A percentile compares a stretch with the other conserved stretches of the same genome.
These are phyloP conservation scores for Pogoniulus pusillus DNA, from an alignment of 2,797 vertebrate genomes.

Conservation along the genomic window DNA sequence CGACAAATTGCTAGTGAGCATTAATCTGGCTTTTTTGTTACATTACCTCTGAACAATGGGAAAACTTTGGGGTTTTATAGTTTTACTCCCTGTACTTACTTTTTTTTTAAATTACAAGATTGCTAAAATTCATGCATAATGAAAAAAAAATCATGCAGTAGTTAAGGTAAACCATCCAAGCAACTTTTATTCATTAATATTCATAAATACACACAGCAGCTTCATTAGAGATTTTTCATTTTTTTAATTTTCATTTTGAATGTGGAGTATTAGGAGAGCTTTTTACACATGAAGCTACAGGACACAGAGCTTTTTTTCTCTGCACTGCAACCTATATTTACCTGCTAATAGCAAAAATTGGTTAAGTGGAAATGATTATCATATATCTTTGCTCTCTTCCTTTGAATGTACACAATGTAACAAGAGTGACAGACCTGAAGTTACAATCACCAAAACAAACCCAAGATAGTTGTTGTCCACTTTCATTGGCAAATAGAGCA, in stretches of 20 bases:
- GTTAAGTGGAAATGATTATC: slow-evolving; percentile 97
- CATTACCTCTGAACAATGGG: slow-evolving; percentile 83
- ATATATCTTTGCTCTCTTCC: slow-evolving; percentile 82
- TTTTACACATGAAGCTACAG: slow-evolving; percentile 87
- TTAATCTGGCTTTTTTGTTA: slow-evolving; percentile 45
- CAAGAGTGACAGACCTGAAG: slow-evolving; percentile 98
- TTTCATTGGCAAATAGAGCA: slow-evolving; percentile 99
- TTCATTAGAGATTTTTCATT: slow-evolving; percentile 89
- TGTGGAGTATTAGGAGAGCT: slow-evolving; percentile 91
- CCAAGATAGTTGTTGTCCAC: slow-evolving; percentile 86
- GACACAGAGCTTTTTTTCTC: slow-evolving; percentile 84
- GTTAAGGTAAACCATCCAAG: slow-evolving; percentile 99
- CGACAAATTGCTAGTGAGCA: slow-evolving; percentile 52
- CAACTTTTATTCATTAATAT: slow-evolving; percentile 99
- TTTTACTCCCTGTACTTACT: slow-evolving; percentile 78
- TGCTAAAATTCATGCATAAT: slow-evolving; percentile 96
- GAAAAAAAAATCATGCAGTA: slow-evolving; percentile 96
- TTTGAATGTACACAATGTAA: slow-evolving; percentile 96
- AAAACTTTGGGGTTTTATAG: slow-evolving; percentile 86
- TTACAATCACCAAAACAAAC: slow-evolving; percentile 96
- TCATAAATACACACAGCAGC: slow-evolving; percentile 99
- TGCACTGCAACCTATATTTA: slow-evolving; percentile 90
- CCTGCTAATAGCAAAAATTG: slow-evolving; percentile 92
- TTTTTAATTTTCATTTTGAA: slow-evolving; percentile 89
- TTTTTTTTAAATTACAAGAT: slow-evolving; percentile 84